A percentile compares a stretch with the other conserved stretches of the same genome.
phyloP scores from a whole-genome alignment of 2,888 invertebrate species.

The Agrotis ipsilon region DNA sequence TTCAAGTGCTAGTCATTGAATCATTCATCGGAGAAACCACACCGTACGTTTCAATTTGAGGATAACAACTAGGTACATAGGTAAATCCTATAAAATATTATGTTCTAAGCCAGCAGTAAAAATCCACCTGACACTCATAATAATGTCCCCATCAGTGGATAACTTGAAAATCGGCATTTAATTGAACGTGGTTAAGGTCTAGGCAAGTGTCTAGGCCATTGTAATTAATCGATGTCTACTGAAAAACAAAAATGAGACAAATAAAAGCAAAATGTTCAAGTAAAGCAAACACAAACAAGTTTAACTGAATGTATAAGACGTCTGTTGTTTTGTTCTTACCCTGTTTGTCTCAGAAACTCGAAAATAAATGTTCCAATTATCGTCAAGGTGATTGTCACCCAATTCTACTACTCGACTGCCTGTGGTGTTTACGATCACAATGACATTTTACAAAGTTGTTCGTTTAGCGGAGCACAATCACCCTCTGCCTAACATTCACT shows the following conservation, averaged over 20 bases:
- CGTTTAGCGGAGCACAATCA: constrained; percentile 51
- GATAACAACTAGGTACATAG: neutral
- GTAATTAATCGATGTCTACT: constrained; percentile 14
- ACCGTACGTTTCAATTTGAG: neutral
- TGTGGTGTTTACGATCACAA: constrained; percentile 31
- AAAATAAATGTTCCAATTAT: constrained; percentile 35
- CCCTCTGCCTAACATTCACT: constrained; percentile 48
- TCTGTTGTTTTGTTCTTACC: constrained; percentile 8
- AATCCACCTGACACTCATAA: neutral
- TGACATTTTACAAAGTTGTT: constrained; percentile 57
- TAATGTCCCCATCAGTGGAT: neutral
- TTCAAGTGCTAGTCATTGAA: neutral
- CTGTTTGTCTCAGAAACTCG: constrained; percentile 10
- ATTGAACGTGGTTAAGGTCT: constrained; percentile 1
- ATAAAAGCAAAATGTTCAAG: constrained; percentile 15
- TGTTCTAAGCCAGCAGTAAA: neutral
- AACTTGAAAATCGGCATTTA: constrained; percentile 7
- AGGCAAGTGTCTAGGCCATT: neutral
- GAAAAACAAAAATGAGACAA: constrained; percentile 1
- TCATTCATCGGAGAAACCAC: neutral
- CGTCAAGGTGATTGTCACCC: constrained; percentile 50
- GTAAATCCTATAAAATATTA: neutral
- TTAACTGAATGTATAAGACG: constrained; percentile 15
- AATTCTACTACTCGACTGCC: constrained; percentile 25
- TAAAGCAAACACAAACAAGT: constrained; percentile 16